Evolutionary conservation across 2,797 vertebrate species (phyloP), one percentile per base, ranked within the genome.

Genomic region (Allobates femoralis): DNA sequence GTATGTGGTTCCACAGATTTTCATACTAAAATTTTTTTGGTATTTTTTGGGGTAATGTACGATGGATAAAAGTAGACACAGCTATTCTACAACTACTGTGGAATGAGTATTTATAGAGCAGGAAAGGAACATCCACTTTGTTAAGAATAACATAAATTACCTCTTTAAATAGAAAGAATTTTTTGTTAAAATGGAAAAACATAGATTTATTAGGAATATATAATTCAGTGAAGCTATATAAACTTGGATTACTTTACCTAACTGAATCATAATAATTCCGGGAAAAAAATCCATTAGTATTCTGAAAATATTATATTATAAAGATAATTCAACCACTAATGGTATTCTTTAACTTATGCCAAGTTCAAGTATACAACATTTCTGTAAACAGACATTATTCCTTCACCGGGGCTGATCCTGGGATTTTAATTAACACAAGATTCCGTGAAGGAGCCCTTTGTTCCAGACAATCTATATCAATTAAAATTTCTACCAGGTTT

Each of bases 401-500:
- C 37, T 69, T 69, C 15, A 26, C 60, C 32, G 34, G 32, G 37
- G 60, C 50, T 28, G 74, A 67, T 77, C 83, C 60, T 78, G 83
- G 60, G 74, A 85, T 85, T 85, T 78, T 85, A 85, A 85, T 85
- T 78, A 85, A 69, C 74, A 55, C 21, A 26, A 66, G 75, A 30
- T 41, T 78, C 41, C 8, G 15, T 85, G 50, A 85, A 85, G 50
- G 58, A 78, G 74, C 30, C 77, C 60, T 85, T 85, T 85, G 83
- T 85, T 67, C 50, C 19, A 41, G 74, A 69, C 83, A 85, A 84
- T 85, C 75, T 78, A 78, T 85, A 85, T 67, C 75, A 85, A 85
- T 85, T 85, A 78, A 85, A 69, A 85, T 67, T 85, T 85, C 62
- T 37, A 67, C 60, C 75, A 66, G 74, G 50, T 79, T 85, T 78